Base-by-base conservation (phyloP, 2,888 invertebrate species). In the Harpagoxenus sublaevis region DNA sequence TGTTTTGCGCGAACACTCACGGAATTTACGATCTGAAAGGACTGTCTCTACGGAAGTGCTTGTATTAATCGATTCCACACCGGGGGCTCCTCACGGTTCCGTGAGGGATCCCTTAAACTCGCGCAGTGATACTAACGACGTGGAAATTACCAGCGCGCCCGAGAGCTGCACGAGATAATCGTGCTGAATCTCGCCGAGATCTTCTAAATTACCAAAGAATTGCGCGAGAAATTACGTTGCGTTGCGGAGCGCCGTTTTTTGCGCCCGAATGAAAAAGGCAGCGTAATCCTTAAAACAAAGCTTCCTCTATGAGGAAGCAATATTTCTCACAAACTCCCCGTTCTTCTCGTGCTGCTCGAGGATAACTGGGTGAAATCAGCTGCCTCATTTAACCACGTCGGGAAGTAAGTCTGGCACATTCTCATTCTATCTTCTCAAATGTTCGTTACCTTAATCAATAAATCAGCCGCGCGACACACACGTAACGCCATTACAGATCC, bases 101-200 rank as follows among this genome's bases (percentile, higher is more conserved):
- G 73, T 42, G 42, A 55, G 60, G 45, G n/a, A 45, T 42, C 45
- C 39, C 60, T 74, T 45, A 45, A 71, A 78, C 57, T 79, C 57
- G 70, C 57, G 28, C 78, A 71, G 28, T 48, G 60, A 51, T 62
- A 60, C 73, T 81, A 81, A 81, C 48, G 79, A 81, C 60, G 60
- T 60, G 73, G 48, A 81, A 81, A 81, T 81, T 81, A 51, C 60
- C 23, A 8, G 66, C 23, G 57, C 15, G n/a, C 31, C 53, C 12
- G 42, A 55, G 42, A 55, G 78, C 53, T 48, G 9, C 31, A n/a
- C 31, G 15, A 71, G 45, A 79, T 71, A 71, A 79, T 79, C 60
- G 18, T 23, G 73, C 48, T 48, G 60, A 60, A 79, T 78, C 55
- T 78, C 45, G 6, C 2, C 15, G 78, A 55, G 39, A 35, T 81